phyloP scores from a whole-genome alignment of 2,797 vertebrate species.

The Anas bernieri region DNA sequence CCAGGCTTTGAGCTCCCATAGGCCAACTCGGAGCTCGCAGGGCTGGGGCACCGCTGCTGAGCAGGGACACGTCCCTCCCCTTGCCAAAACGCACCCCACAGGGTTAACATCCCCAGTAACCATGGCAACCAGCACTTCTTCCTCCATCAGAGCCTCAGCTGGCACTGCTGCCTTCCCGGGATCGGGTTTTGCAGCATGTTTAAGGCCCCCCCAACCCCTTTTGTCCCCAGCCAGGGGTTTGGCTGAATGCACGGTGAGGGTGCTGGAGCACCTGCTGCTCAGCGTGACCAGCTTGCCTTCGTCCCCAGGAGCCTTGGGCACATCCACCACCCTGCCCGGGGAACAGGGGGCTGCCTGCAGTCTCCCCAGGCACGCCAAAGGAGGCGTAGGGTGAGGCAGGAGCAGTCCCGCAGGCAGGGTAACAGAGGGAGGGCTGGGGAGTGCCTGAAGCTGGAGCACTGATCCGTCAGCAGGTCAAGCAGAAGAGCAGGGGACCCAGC shows the following conservation, averaged over 20 bases:
- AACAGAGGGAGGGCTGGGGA: background rate
- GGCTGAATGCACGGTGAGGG: background rate
- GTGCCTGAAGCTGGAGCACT: fast-evolving
- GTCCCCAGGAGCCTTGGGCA: background rate
- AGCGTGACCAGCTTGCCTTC: background rate
- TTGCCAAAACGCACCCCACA: background rate
- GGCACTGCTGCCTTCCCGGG: constrained; percentile 22
- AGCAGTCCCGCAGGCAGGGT: background rate
- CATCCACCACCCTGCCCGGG: fast-evolving
- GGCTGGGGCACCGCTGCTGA: background rate
- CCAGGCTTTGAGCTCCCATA: background rate
- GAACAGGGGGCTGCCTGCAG: background rate
- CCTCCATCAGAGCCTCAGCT: constrained; percentile 41
- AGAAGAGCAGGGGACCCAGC: background rate
- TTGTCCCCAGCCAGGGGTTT: background rate
- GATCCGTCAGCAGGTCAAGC: background rate
- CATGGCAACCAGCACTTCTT: constrained; percentile 53
- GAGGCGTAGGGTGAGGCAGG: background rate
- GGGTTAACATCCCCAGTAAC: constrained; percentile 57
- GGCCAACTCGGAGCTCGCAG: background rate
- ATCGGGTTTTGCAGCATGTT: constrained; percentile 23
- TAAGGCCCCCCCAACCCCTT: background rate
- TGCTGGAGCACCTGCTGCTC: background rate
- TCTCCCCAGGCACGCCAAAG: background rate
- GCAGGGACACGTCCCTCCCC: background rate